phyloP scores from a whole-genome alignment of 2,797 vertebrate species.

The Pseudomugil tenellus region DNA sequence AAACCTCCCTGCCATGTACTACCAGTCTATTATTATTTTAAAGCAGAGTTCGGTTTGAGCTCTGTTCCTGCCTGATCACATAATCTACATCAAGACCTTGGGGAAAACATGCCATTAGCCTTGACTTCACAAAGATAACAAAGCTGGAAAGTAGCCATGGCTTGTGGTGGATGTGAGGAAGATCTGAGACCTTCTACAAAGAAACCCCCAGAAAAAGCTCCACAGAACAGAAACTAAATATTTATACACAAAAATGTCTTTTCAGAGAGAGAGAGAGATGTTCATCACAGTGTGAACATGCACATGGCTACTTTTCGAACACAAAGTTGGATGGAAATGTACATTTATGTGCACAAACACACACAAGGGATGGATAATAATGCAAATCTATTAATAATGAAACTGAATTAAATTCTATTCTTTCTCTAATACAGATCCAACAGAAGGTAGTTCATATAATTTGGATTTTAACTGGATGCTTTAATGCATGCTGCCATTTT shows the following conservation, averaged over 20 bases:
- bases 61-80: conserved; percentile 28
- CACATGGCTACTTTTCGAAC: not conserved
- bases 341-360: not conserved
- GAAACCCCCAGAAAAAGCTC: conserved; percentile 5
- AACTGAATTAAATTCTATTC: not conserved
- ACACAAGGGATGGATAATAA: not conserved
- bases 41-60: conserved; percentile 24
- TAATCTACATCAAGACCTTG: conserved; percentile 21
- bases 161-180: conserved; percentile 12
- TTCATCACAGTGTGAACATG: not conserved
- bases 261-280: conserved; percentile 12
- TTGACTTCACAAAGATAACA: conserved; percentile 30
- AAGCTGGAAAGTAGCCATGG: conserved; percentile 24
- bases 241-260: conserved; percentile 1
- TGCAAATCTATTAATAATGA: not conserved
- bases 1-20: conserved; percentile 41
- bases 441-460: not conserved
- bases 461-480: not conserved
- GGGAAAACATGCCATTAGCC: conserved; percentile 27
- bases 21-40: conserved; percentile 27
- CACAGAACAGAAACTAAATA: conserved; percentile 6
- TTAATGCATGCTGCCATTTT: not conserved
- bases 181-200: conserved; percentile 21
- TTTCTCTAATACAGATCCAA: not conserved
- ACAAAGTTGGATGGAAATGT: conserved; percentile 5